Evolutionary conservation across 1,140 invertebrate species (phyloP).

Genomic region (Xylocopa sonorina): DNA sequence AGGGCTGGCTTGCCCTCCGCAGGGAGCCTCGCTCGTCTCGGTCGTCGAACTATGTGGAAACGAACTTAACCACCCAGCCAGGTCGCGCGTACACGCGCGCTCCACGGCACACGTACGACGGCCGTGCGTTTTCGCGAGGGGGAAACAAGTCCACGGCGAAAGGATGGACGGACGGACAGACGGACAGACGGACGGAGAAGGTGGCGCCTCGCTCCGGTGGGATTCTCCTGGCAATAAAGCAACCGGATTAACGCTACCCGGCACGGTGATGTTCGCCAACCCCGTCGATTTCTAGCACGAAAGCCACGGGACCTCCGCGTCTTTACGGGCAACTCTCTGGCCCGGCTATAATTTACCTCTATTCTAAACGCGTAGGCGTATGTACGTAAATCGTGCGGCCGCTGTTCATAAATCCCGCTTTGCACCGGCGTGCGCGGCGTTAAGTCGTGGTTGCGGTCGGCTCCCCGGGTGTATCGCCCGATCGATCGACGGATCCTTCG

Average conservation of each 20-base stretch:
- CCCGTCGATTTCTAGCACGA: not conserved
- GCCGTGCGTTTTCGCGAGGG: conserved; percentile 53
- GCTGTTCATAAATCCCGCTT: conserved; percentile 46
- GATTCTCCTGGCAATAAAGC: conserved; percentile 63
- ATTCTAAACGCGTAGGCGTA: conserved; percentile 46
- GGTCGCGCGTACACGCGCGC: no score
- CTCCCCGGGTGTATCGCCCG: conserved; percentile 22
- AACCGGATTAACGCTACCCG: conserved; percentile 61
- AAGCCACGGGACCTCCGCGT: conserved; percentile 18
- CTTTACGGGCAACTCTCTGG: conserved; percentile 45
- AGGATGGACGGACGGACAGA: conserved; percentile 7
- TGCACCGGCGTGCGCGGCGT: not conserved
- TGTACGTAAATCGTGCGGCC: conserved; percentile 42
- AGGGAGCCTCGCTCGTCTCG: conserved; percentile 31
- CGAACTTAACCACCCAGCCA: conserved; percentile 66
- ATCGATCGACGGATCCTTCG: not conserved
- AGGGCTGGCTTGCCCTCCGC: conserved; percentile 42
- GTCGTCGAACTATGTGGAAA: conserved; percentile 66
- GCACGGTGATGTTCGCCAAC: conserved; percentile 7
- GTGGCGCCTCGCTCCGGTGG: conserved; percentile 52
- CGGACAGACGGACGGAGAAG: conserved; percentile 23
- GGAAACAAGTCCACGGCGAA: conserved; percentile 35
- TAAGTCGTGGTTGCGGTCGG: not conserved
- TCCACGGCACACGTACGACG: not conserved
- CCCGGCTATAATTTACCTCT: conserved; percentile 61